Conservation (phyloP, 2,113 vertebrate genomes). For the Ailurus styani region DNA sequence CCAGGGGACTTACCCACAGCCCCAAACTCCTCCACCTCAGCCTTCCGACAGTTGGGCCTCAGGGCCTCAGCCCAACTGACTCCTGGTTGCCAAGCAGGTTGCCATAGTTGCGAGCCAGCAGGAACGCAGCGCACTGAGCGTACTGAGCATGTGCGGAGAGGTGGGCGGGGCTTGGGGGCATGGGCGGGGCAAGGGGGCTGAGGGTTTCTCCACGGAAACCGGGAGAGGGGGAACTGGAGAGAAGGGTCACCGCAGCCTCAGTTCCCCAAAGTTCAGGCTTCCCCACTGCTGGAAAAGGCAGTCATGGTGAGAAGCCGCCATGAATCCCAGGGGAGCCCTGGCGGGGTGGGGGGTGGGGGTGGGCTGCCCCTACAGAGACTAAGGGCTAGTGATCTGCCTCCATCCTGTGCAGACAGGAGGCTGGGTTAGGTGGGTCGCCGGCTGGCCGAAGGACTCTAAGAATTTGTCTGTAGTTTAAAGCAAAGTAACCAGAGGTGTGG, state of each 20-base stretch:
- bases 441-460: background rate
- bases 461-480: background rate
- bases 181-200: accelerated
- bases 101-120: constrained; percentile 29
- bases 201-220: background rate
- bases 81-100: constrained; percentile 75
- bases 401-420: background rate
- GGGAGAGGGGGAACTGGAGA: background rate
- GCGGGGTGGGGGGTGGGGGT: too few species aligned
- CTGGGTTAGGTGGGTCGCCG: background rate
- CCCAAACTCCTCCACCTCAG: background rate
- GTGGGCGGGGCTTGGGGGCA: background rate
- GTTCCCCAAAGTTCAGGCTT: background rate
- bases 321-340: background rate
- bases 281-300: background rate
- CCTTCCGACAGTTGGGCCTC: background rate
- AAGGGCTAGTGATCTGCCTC: background rate
- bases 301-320: background rate
- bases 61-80: constrained; percentile 46
- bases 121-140: background rate
- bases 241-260: background rate
- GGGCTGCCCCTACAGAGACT: background rate
- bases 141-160: constrained; percentile 42
- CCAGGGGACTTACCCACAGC: constrained; percentile 19
- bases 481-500: background rate